Evolutionary conservation across 2,888 invertebrate species (phyloP).

Genomic region (Actias luna): DNA sequence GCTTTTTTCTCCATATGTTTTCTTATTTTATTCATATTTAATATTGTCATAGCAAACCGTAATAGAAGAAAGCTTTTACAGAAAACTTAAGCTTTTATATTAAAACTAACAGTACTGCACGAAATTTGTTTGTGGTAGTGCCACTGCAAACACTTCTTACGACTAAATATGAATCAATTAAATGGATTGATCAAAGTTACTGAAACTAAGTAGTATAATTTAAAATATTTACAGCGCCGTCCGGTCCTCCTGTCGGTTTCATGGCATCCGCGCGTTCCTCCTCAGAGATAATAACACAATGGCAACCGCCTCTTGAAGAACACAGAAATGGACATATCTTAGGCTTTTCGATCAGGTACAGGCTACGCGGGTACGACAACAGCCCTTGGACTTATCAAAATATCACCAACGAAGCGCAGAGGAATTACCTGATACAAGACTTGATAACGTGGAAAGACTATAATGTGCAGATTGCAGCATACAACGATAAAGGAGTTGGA

Average conservation of each 20-base stretch:
- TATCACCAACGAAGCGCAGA: constrained; percentile 95
- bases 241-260: constrained; percentile 96
- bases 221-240: constrained; percentile 87
- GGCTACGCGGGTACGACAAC: constrained; percentile 94
- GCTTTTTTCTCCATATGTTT: not conserved
- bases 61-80: not conserved
- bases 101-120: not conserved
- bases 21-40: not conserved
- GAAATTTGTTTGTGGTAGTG: not conserved
- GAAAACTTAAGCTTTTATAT: not conserved
- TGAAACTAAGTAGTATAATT: too few species aligned
- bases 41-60: not conserved
- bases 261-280: constrained; percentile 97
- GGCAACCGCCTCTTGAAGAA: constrained; percentile 97
- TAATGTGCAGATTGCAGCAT: constrained; percentile 97
- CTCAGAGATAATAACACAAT: constrained; percentile 97
- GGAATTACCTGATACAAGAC: constrained; percentile 94
- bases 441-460: constrained; percentile 99
- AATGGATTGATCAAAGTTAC: too few species aligned
- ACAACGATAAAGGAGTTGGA: constrained; percentile 97
- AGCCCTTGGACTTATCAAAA: constrained; percentile 96
- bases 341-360: constrained; percentile 95
- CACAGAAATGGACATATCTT: constrained; percentile 97
- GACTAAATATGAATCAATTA: too few species aligned
- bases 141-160: not conserved